A percentile compares a stretch with the other conserved stretches of the same genome.
These are phyloP conservation scores for Diarsia brunnea DNA, from an alignment of 2,888 invertebrate species.

Conservation along the genomic window DNA sequence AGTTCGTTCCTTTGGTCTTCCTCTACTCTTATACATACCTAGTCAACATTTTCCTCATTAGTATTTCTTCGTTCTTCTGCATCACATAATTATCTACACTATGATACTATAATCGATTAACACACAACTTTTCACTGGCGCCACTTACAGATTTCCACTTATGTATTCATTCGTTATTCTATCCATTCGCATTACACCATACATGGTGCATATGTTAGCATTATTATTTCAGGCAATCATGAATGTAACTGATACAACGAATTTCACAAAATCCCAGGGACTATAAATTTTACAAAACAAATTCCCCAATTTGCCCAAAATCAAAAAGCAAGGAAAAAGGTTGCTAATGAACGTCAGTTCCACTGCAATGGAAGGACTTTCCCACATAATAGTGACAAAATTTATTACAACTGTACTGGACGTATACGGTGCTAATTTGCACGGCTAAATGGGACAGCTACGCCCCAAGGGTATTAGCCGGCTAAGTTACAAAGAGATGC, in stretches of 20 bases:
- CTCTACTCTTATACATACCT: no score
- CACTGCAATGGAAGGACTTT: conserved; percentile 35
- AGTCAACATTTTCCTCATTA: no score
- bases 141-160: no score
- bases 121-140: no score
- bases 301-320: neutral
- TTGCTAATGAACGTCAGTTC: conserved; percentile 42
- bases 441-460: conserved; percentile 59
- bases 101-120: no score
- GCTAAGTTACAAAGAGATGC: conserved; percentile 64
- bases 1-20: no score
- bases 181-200: no score
- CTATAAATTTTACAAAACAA: neutral
- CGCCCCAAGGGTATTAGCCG: conserved; percentile 64
- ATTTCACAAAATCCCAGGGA: neutral
- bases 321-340: conserved; percentile 11
- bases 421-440: conserved; percentile 68
- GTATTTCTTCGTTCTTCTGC: no score
- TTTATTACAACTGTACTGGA: conserved; percentile 57
- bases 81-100: no score
- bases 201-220: no score
- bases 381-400: conserved; percentile 60
- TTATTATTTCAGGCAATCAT: no score
- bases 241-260: neutral
- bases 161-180: no score